These are phyloP conservation scores for Tenthredo amoena DNA, from an alignment of 2,888 invertebrate genomes.

Conservation along the genomic window DNA sequence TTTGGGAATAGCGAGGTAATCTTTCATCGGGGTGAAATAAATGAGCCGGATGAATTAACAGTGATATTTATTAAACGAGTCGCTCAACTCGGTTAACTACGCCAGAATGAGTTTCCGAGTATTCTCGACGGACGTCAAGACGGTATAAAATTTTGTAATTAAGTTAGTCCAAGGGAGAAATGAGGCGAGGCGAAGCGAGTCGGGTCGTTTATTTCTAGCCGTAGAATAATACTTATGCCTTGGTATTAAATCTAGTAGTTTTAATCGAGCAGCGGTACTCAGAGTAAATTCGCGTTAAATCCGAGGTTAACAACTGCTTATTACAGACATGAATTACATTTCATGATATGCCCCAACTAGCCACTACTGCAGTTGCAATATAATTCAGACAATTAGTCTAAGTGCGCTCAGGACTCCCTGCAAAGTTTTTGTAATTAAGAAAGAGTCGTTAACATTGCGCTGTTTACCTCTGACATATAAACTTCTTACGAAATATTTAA, in stretches of 20 bases:
- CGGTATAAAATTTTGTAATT: slow-evolving; percentile 2
- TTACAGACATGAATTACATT: slow-evolving; percentile 8
- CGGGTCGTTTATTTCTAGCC: background rate
- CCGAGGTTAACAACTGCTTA: background rate
- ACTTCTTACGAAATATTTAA: slow-evolving; percentile 19
- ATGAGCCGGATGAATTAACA: background rate
- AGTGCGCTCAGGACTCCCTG: background rate
- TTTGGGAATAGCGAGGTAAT: background rate
- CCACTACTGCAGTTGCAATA: slow-evolving; percentile 10
- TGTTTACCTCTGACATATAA: background rate
- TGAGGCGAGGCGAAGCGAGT: background rate
- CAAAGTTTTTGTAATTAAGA: slow-evolving; percentile 13
- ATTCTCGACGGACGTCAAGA: background rate
- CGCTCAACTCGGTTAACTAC: background rate
- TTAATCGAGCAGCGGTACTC: slow-evolving; percentile 25
- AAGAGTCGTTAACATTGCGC: background rate
- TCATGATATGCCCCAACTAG: background rate
- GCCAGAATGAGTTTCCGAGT: background rate
- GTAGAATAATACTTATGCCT: slow-evolving; percentile 9
- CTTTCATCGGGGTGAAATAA: slow-evolving; percentile 37
- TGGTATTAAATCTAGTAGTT: background rate
- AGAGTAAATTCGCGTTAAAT: background rate
- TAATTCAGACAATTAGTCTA: slow-evolving; percentile 20
- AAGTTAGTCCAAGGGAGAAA: background rate
- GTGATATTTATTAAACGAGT: slow-evolving; percentile 1